Evolutionary conservation across 2,797 vertebrate species (phyloP).

Genomic region (Pogonophryne albipinna): DNA sequence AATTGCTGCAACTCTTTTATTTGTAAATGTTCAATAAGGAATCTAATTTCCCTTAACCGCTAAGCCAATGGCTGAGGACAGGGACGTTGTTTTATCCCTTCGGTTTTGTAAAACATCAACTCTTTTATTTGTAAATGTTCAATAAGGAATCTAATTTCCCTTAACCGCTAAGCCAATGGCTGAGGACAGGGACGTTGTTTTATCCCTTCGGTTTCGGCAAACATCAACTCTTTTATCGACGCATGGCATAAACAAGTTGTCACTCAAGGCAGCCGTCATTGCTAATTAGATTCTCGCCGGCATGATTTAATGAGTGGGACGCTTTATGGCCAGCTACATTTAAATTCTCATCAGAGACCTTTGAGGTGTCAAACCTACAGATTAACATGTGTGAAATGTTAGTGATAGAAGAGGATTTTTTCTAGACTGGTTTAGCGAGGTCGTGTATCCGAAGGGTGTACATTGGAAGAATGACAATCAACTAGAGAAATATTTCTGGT

Average conservation of each 20-base stretch:
- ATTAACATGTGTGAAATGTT: slow-evolving; percentile 27
- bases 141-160: slow-evolving; percentile 52
- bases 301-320: slow-evolving; percentile 62
- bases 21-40: slow-evolving; percentile 55
- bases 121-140: slow-evolving; percentile 66
- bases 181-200: slow-evolving; percentile 53
- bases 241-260: slow-evolving; percentile 76
- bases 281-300: slow-evolving; percentile 70
- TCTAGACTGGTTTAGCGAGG: slow-evolving; percentile 38
- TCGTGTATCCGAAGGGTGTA: slow-evolving; percentile 32
- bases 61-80: slow-evolving; percentile 54
- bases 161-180: slow-evolving; percentile 55
- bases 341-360: slow-evolving; percentile 59
- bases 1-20: slow-evolving; percentile 41
- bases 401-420: slow-evolving; percentile 24
- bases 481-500: slow-evolving; percentile 31
- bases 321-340: slow-evolving; percentile 58
- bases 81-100: slow-evolving; percentile 54
- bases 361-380: slow-evolving; percentile 36
- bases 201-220: slow-evolving; percentile 67
- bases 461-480: slow-evolving; percentile 41
- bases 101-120: slow-evolving; percentile 67
- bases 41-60: slow-evolving; percentile 54
- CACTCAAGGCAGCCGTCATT: slow-evolving; percentile 72
- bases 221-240: slow-evolving; percentile 65